Base-by-base conservation (phyloP, 2,888 invertebrate species). In the Caenorhabditis auriculariae region DNA sequence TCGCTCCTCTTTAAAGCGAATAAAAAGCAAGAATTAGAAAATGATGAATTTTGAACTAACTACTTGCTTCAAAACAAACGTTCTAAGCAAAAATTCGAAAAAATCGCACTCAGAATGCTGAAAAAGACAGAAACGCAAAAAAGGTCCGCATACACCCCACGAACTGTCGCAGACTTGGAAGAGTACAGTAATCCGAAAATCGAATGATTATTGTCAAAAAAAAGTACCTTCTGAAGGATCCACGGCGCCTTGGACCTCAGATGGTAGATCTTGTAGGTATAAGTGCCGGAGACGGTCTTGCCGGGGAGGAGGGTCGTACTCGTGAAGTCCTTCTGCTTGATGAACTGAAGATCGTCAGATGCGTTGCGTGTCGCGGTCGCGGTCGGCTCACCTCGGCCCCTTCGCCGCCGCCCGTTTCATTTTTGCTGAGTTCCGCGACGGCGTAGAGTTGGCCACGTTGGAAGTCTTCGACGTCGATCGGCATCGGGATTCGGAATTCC, bases 341-440 rank as follows among this genome's bases (percentile, higher is more conserved):
- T 26, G 19, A 76, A 64, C 65, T 71, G 43, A 38, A 67, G 15
- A 44, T 26, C 1, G 12, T 44, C 44, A 26, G 27, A 24, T 17
- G 35, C 32, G 35, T 47, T 2, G 1, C 12, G n/a, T 15, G 21
- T 19, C 2, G 7, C 29, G 21, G 26, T 23, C 7, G 26, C 38
- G 28, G 2, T 12, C 9, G 6, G 24, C 53, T 39, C 19, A 72
- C 69, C 61, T 77, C 70, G 19, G 69, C 74, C 28, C 76, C 76
- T 48, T 76, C 74, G 7, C 76, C 76, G 15, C 76, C 76, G 28
- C 76, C 76, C 0, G 76, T 76, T 43, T 76, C 75, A 48, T 65
- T 60, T 29, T 73, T 69, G 45, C 68, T 68, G 39, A 69, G 64
- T 29, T 74, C 72, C 9, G 72, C 68, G 19, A 74, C 69, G 9